Conservation (phyloP, 2,113 vertebrate genomes). For the Melanotaenia duboulayi region DNA sequence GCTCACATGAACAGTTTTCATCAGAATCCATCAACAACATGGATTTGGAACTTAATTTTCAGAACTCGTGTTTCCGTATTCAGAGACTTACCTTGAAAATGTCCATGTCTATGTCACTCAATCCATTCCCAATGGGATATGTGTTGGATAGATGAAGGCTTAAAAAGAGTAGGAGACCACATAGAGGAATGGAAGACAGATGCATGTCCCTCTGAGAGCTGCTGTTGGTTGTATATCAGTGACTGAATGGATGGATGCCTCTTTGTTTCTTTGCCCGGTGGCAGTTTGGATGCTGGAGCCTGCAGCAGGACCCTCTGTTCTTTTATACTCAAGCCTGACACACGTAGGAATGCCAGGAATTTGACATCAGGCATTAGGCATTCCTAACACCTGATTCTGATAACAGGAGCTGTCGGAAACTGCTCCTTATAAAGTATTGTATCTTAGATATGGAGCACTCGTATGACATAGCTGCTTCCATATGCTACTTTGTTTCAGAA, state of each 20-base stretch:
- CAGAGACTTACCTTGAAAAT: slow-evolving; percentile 85
- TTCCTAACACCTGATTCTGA: slow-evolving; percentile 84
- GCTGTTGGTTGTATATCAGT: slow-evolving; percentile 19
- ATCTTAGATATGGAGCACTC: slow-evolving; percentile 66
- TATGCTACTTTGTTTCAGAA: slow-evolving; percentile 52
- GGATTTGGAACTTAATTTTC: not conserved
- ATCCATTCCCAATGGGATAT: slow-evolving; percentile 76
- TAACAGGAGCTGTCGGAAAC: slow-evolving; percentile 80
- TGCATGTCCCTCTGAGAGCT: slow-evolving; percentile 56
- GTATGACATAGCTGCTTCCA: slow-evolving; percentile 63
- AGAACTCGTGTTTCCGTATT: not conserved
- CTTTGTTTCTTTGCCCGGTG: slow-evolving; percentile 9
- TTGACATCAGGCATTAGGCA: slow-evolving; percentile 53
- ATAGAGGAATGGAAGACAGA: slow-evolving; percentile 42
- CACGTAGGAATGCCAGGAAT: slow-evolving; percentile 77
- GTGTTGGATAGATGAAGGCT: slow-evolving; percentile 68
- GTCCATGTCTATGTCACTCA: slow-evolving; percentile 77
- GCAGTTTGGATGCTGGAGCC: slow-evolving; percentile 55
- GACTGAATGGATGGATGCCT: slow-evolving; percentile 9
- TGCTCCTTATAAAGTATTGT: slow-evolving; percentile 81
- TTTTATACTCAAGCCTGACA: slow-evolving; percentile 78
- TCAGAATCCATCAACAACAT: not conserved
- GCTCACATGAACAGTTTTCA: not conserved
- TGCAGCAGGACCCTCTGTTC: slow-evolving; percentile 31
- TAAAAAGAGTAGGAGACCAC: slow-evolving; percentile 71